Percentiles rank a stretch among this genome's conserved stretches.
Conservation (phyloP, 2,113 vertebrate genomes). For the Australoheros scitulus region DNA sequence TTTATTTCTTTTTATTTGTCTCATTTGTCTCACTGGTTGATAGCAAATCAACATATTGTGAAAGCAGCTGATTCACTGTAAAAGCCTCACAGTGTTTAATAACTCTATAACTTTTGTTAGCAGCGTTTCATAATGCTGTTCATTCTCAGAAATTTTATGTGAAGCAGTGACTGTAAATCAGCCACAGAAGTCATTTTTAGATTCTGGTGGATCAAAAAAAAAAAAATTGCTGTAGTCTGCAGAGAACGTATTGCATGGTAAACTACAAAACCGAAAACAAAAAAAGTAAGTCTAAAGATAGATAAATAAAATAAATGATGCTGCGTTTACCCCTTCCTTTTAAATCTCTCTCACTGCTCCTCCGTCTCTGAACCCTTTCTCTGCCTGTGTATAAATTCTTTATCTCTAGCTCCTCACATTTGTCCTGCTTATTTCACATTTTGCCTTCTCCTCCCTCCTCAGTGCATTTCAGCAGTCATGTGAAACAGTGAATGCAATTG, state of each 20-base stretch:
- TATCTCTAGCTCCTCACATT: slow-evolving; percentile 15
- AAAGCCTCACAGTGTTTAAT: background rate
- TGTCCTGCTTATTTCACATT: slow-evolving; percentile 9
- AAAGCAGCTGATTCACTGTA: background rate
- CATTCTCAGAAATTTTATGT: background rate
- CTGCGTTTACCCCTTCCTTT: background rate
- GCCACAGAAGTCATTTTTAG: background rate
- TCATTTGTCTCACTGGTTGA: background rate
- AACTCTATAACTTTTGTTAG: background rate
- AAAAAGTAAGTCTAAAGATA: background rate
- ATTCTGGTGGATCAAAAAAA: background rate
- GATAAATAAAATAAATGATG: background rate
- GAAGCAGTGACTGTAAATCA: background rate
- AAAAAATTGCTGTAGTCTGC: background rate
- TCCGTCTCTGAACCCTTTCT: background rate
- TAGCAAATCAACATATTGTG: background rate
- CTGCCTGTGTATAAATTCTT: background rate
- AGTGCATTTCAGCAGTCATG: slow-evolving; percentile 44
- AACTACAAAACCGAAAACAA: background rate
- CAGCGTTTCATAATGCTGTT: background rate
- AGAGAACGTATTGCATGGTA: background rate
- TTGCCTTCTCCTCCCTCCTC: slow-evolving; percentile 7
- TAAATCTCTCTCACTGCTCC: background rate
- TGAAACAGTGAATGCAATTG: slow-evolving; percentile 46
- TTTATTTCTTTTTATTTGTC: background rate